phyloP scores from a whole-genome alignment of 2,888 invertebrate species.

The Phragmatobia fuliginosa region DNA sequence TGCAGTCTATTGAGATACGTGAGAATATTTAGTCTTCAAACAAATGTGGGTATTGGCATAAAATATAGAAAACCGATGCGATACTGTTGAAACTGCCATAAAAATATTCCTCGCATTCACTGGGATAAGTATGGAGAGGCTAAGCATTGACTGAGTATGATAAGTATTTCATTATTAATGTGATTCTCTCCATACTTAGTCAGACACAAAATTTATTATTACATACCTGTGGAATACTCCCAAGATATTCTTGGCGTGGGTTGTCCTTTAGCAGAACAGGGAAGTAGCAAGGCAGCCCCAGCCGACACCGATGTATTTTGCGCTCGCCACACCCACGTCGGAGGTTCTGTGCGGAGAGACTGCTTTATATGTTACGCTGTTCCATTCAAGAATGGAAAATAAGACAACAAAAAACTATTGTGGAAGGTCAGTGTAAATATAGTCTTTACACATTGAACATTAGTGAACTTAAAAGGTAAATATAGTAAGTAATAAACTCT shows the following conservation, averaged over 20 bases:
- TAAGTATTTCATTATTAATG: too few species aligned
- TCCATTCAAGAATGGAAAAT: constrained; percentile 33
- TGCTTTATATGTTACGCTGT: constrained; percentile 79
- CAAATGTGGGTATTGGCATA: neutral
- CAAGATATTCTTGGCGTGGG: constrained; percentile 91
- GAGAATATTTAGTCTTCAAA: neutral
- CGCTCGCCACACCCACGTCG: constrained; percentile 91
- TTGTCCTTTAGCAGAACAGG: constrained; percentile 93
- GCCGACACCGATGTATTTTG: constrained; percentile 91
- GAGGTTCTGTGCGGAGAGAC: constrained; percentile 89
- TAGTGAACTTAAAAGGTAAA: neutral
- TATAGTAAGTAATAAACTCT: neutral
- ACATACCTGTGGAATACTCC: constrained; percentile 90
- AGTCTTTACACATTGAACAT: neutral
- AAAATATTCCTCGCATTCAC: too few species aligned
- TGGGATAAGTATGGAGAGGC: too few species aligned
- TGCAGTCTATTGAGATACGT: neutral
- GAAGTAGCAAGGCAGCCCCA: constrained; percentile 90
- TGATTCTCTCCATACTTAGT: neutral
- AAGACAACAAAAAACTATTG: neutral
- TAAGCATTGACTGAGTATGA: too few species aligned
- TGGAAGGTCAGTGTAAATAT: neutral
- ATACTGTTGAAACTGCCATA: too few species aligned
- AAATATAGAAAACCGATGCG: too few species aligned
- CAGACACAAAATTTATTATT: neutral